Evolutionary conservation across 1,140 invertebrate species (phyloP).

Genomic region (Drosophila rhopaloa): DNA sequence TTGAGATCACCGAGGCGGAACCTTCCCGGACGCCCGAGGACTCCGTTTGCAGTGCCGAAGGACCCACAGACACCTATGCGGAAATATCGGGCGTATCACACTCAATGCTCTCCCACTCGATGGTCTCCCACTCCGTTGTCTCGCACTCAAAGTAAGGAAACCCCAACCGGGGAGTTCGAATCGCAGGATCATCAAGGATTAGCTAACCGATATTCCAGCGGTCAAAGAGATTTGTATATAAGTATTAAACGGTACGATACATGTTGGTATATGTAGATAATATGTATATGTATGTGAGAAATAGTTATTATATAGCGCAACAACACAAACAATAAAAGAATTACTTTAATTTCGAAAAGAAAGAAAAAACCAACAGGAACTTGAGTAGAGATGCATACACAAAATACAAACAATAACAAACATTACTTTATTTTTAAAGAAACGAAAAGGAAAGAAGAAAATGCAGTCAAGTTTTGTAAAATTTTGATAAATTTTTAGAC

Average conservation of each 20-base stretch:
- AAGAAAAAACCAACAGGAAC: constrained; percentile 42
- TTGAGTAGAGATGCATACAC: constrained; percentile 29
- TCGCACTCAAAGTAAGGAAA: constrained; percentile 73
- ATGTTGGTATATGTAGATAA: constrained; percentile 50
- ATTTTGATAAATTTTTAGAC: constrained; percentile 78
- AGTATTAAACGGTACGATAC: constrained; percentile 42
- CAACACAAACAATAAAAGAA: constrained; percentile 78
- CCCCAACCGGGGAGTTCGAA: not conserved
- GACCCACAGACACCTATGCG: constrained; percentile 86
- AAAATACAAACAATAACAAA: constrained; percentile 73
- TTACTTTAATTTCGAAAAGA: constrained; percentile 81
- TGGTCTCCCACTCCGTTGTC: constrained; percentile 80
- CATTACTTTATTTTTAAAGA: constrained; percentile 73
- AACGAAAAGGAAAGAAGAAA: constrained; percentile 17
- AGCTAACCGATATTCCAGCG: constrained; percentile 14
- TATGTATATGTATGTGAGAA: constrained; percentile 40
- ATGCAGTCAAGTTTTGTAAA: constrained; percentile 58
- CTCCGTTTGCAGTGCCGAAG: constrained; percentile 91
- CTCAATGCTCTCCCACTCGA: constrained; percentile 83
- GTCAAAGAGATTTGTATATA: constrained; percentile 45
- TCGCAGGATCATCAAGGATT: constrained; percentile 6
- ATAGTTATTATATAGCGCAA: constrained; percentile 54
- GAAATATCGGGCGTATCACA: constrained; percentile 84
- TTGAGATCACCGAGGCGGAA: constrained; percentile 88
- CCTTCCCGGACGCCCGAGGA: constrained; percentile 88